Percentiles rank a stretch among this genome's conserved stretches.
Conservation (phyloP, 2,113 vertebrate species). For the Pomatorhinus ruficollis region DNA sequence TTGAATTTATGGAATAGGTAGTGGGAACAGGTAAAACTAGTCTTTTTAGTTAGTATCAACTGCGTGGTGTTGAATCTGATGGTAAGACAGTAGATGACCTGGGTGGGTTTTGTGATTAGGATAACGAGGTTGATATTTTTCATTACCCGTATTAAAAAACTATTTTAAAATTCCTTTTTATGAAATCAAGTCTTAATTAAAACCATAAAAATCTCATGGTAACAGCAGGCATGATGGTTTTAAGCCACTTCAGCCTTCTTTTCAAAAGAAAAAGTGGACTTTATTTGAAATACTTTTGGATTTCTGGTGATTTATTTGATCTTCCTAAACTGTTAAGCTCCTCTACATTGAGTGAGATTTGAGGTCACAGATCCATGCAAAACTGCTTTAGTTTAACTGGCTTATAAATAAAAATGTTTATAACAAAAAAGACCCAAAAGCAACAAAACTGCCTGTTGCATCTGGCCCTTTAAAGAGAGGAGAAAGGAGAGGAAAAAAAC, state of each 20-base stretch:
- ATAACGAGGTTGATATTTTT: not conserved
- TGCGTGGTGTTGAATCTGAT: not conserved
- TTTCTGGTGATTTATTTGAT: constrained; percentile 41
- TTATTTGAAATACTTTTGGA: not conserved
- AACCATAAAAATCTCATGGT: not conserved
- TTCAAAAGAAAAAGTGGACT: not conserved
- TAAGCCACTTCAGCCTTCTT: not conserved
- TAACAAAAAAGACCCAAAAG: not conserved
- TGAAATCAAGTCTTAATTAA: not conserved
- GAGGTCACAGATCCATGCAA: not conserved
- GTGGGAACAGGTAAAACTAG: not conserved
- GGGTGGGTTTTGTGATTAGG: not conserved
- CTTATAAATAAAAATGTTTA: constrained; percentile 10
- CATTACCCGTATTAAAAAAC: not conserved
- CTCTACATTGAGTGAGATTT: not conserved
- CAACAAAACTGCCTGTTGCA: not conserved
- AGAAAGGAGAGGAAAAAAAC: rapidly evolving
- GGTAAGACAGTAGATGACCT: not conserved
- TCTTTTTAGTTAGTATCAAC: not conserved
- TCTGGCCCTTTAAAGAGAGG: not conserved
- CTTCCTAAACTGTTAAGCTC: constrained; percentile 28
- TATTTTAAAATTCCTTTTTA: not conserved
- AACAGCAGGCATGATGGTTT: not conserved
- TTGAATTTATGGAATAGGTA: not conserved
- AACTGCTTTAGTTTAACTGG: constrained; percentile 26